Base-by-base conservation (phyloP, 2,113 vertebrate species). In the Lepisosteus oculatus region DNA sequence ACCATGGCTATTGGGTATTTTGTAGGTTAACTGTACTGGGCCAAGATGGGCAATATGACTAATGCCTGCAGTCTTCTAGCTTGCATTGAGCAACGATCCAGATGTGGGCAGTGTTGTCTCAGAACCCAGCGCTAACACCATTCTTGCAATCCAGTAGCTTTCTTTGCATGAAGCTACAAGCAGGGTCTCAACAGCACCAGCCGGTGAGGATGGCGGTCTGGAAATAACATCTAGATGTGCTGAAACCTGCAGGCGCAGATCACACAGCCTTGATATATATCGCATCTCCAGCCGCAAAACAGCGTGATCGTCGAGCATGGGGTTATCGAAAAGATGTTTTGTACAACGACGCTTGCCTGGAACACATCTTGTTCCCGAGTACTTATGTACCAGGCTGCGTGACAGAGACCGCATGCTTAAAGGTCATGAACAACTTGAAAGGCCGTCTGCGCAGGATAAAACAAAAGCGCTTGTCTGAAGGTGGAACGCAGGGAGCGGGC, bases 351-450 rank as follows among this genome's bases (percentile, higher is more conserved):
- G 15, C 17, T 3, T 29, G 15, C 45, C 0, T 54, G 11, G 11
- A 17, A 43, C 15, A 41, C 17, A 3, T 44, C 68, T 68, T 61
- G 68, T 43, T 29, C 11, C 43, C 56, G n/a, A 45, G 41, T 4
- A 6, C 55, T 54, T 14, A 45, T 55, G 51, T 43, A 29, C 14
- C 11, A 69, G 29, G 14, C 6, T 13, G 14, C 11, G 56, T 67
- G 55, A 43, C 2, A 12, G 15, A 51, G 65, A 43, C 3, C 43
- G 2, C 15, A 3, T 17, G 29, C 12, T n/a, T 45, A 73, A 73
- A 67, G 72, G 72, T 67, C 71, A 68, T 8, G 57, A 42, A 42
- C 45, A 41, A 68, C 43, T 73, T 41, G 6, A 68, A 63, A 61
- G 61, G 72, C 13, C 41, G 57, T n/a, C 56, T 56, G 17, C 61